Conservation (phyloP, 1,140 invertebrate genomes). For the Ganaspis sp. region DNA sequence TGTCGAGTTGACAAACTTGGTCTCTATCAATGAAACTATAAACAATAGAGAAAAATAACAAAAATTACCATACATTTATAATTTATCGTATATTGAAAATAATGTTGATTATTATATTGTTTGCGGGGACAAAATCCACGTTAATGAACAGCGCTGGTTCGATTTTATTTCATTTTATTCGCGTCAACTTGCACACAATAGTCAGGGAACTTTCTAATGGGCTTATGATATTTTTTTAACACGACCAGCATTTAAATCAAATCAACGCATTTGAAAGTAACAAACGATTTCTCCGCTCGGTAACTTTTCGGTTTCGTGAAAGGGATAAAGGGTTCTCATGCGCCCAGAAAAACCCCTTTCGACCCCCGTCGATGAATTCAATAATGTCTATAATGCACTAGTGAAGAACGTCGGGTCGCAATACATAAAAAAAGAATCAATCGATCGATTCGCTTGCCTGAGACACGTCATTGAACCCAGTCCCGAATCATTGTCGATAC, state of each 20-base stretch:
- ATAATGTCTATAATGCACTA: constrained; percentile 27
- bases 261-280: constrained; percentile 29
- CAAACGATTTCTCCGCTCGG: constrained; percentile 24
- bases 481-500: constrained; percentile 19
- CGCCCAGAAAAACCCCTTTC: constrained; percentile 11
- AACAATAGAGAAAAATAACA: not conserved
- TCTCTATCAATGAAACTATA: not conserved
- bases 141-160: not conserved
- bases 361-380: constrained; percentile 27
- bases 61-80: too few relatives aligned
- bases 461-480: constrained; percentile 27
- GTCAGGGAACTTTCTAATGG: constrained; percentile 8
- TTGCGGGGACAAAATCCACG: not conserved
- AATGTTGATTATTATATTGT: not conserved
- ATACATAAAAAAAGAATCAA: constrained; percentile 26
- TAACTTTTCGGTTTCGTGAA: constrained; percentile 28
- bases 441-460: constrained; percentile 16
- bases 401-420: constrained; percentile 6
- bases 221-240: constrained; percentile 25
- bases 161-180: not conserved
- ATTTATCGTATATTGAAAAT: not conserved
- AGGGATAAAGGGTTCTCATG: constrained; percentile 27
- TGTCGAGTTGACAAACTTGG: not conserved
- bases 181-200: not conserved
- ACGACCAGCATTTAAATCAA: constrained; percentile 24